Base-by-base conservation (phyloP, 2,113 vertebrate species). In the Malurus elegans region DNA sequence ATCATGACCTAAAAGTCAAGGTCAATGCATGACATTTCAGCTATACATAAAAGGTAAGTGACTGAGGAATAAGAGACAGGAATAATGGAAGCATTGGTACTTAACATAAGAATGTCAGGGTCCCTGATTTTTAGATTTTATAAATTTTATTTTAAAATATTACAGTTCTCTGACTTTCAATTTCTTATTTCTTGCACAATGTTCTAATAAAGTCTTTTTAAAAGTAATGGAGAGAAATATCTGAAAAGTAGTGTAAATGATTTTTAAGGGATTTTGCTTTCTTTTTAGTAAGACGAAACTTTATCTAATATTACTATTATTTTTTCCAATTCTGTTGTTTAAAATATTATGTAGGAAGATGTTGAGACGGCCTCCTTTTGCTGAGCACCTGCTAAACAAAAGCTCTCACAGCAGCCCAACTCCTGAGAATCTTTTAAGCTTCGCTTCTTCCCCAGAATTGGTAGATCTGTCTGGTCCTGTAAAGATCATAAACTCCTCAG, bases 401-500 rank as follows among this genome's bases (percentile, higher is more conserved):
- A 70, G 26, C 12, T 79, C 50, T 86, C 47, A 82, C 58, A 76
- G 57, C 29, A 86, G 42, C 26, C 18, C 58, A 51, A 1, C 31
- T 87, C 69, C 58, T 83, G 34, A n/a, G 34, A 82, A 90, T 10
- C 7, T 83, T 93, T 92, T 67, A 67, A 86, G 26, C 10, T 90
- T 50, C 69, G 18, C 47, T 82, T 93, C 47, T 90, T 74, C 26
- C 29, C 26, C 79, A 54, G 15, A 12, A 15, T 12, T 72, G 6
- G 26, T 90, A 82, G 62, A 42, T 89, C 66, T 94, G 61, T 94
- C 70, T 90, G 58, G 32, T 83, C 60, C 51, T 92, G 44, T 95
- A 94, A 94, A 94, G 61, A 86, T 92, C 64, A 88, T 94, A 85
- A 96, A 69, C 17, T 76, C 45, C 70, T 76, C 32, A 70, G 23